A percentile compares a stretch with the other conserved stretches of the same genome.
Evolutionary conservation across 2,888 invertebrate species (phyloP).

Genomic region (Marronus borbonicus): DNA sequence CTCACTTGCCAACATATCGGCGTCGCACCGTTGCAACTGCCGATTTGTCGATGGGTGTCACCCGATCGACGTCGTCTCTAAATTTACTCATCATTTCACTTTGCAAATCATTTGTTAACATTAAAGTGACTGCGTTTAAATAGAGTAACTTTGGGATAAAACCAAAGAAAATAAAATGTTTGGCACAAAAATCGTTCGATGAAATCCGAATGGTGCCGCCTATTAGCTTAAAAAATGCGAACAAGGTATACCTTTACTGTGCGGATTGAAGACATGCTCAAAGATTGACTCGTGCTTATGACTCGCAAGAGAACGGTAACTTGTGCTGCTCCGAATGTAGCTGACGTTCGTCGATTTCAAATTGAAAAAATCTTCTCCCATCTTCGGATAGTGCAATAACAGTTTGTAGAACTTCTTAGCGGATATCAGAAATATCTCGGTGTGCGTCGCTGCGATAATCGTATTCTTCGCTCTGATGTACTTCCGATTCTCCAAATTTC

Average conservation of each 20-base stretch:
- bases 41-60: no score
- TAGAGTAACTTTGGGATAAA: no score
- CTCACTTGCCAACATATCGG: no score
- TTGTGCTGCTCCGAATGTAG: constrained; percentile 37
- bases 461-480: constrained; percentile 47
- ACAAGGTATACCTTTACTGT: background rate
- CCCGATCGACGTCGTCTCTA: no score
- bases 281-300: background rate
- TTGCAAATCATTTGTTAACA: no score
- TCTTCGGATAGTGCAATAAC: constrained; percentile 22
- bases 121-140: no score
- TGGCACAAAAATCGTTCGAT: no score
- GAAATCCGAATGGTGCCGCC: no score
- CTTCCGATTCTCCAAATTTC: constrained; percentile 52
- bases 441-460: constrained; percentile 47
- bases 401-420: constrained; percentile 39
- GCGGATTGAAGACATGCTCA: constrained; percentile 32
- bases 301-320: background rate
- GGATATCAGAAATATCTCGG: constrained; percentile 50
- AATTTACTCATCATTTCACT: no score
- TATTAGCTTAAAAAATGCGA: no score
- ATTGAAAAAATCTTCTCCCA: constrained; percentile 20
- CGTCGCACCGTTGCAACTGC: no score
- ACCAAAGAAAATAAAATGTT: no score
- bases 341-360: constrained; percentile 28